Percentiles rank a stretch among this genome's conserved stretches.
These are phyloP conservation scores for Proterorhinus semilunaris DNA, from an alignment of 2,113 vertebrate genomes.

Conservation along the genomic window DNA sequence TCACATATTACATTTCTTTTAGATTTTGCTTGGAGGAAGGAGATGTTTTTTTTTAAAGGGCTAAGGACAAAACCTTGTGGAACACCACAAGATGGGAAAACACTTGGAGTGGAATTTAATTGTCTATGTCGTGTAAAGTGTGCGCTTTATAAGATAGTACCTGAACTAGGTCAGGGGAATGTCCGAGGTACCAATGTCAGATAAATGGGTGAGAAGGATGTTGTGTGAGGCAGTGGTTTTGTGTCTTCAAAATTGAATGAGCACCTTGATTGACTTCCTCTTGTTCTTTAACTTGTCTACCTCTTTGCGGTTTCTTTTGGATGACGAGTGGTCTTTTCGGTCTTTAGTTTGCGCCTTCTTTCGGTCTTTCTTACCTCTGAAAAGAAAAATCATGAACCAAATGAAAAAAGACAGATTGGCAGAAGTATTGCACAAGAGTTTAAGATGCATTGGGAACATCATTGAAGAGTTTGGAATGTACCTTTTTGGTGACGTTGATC, in stretches of 20 bases:
- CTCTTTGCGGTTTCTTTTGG: conserved; percentile 84
- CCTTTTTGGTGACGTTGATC: conserved; percentile 87
- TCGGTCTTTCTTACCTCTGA: conserved; percentile 87
- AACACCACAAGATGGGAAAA: no score
- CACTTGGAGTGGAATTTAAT: no score
- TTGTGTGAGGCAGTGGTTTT: not conserved
- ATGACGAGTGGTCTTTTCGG: conserved; percentile 79
- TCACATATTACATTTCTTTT: no score
- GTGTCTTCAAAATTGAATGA: not conserved
- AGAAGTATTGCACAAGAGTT: not conserved
- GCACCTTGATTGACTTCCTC: conserved; percentile 63
- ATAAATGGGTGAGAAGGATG: no score
- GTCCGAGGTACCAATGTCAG: no score
- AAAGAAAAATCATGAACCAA: conserved; percentile 5
- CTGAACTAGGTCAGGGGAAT: no score
- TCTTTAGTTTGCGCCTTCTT: conserved; percentile 83
- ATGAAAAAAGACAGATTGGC: not conserved
- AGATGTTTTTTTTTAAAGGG: no score
- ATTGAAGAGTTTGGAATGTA: conserved; percentile 27
- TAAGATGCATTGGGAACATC: no score
- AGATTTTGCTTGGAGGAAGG: no score
- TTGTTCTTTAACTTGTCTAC: conserved; percentile 72
- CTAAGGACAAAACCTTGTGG: no score
- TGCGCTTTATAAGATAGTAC: no score
- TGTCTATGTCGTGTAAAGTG: no score